Evolutionary conservation across 1,140 invertebrate genomes (phyloP), one percentile per base, ranked within the genome.

Genomic region (Asbolus verrucosus): DNA sequence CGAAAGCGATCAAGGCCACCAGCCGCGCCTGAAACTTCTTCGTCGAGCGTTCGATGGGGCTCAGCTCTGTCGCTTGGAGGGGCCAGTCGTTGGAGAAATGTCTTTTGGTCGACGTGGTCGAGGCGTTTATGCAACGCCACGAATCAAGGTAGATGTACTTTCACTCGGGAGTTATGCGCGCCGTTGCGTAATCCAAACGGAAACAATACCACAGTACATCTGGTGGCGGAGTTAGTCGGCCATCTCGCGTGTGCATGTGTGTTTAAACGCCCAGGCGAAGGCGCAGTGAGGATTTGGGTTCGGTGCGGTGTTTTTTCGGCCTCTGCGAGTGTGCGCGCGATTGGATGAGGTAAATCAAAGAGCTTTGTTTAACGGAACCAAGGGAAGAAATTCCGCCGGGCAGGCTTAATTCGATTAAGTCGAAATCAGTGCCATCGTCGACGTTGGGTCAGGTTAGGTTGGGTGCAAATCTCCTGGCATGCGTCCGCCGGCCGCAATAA

Each of bases 121-220:
- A 62, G 3, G 50, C 50, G 30, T 46, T 46, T 46, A 46, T 46
- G 41, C 41, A 46, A 46, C 41, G 16, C 15, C 59, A 62, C 59
- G 16, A 62, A 62, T 36, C 59, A 62, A 62, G 59, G 59, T 62
- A 62, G 59, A 62, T 62, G 59, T 62, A 62, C 59, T 62, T 62
- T 62, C 59, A 62, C 59, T 62, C 36, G 59, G 19, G 27, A 33
- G 59, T 62, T 62, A 62, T 62, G 59, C 54, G 30, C 30, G 30
- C 30, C 30, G 24, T 62, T 60, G 54, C 30, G 30, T 62, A 62
- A 62, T 16, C 13, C 36, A 18, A 62, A 62, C 59, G 59, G 59
- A 62, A 62, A 62, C 59, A 62, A 62, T 62, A 24, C 31, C 13
- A 9, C 18, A 18, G 27, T 46, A 19, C 41, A 46, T 46, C 41